Conservation (phyloP, 2,888 invertebrate species). For the Ophonus ardosiacus region DNA sequence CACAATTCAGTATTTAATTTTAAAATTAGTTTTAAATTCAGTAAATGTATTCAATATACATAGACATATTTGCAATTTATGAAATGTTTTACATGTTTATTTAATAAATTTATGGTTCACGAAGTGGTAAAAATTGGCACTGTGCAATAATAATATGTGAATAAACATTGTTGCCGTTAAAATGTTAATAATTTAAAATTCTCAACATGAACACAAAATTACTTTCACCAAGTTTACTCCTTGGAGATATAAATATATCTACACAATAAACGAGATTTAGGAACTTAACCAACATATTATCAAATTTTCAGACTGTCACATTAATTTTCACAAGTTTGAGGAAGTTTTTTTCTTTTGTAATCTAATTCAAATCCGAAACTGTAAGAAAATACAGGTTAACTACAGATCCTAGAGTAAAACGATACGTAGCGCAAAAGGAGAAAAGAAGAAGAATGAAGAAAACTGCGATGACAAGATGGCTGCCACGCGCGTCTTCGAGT, state of each 20-base stretch:
- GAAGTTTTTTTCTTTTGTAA: background rate
- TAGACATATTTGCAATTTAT: too few species aligned
- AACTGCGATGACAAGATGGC: conserved; percentile 9
- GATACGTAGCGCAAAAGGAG: conserved; percentile 3
- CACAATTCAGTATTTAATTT: too few species aligned
- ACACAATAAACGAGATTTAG: background rate
- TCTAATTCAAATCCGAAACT: background rate
- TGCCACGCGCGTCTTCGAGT: conserved; percentile 15
- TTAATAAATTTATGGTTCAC: too few species aligned
- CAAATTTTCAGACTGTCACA: conserved; percentile 10
- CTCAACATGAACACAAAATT: background rate
- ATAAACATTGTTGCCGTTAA: too few species aligned
- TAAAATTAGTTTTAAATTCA: too few species aligned
- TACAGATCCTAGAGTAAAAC: background rate
- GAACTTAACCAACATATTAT: conserved; percentile 30
- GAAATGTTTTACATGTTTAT: too few species aligned
- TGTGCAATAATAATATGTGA: too few species aligned
- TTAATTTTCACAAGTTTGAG: background rate
- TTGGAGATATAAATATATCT: background rate
- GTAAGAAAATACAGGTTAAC: background rate
- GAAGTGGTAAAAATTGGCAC: too few species aligned
- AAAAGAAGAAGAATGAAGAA: background rate
- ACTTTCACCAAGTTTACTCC: conserved; percentile 2
- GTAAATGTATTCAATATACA: too few species aligned
- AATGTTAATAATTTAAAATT: background rate